Evolutionary conservation across 2,797 vertebrate species (phyloP).

Genomic region (Eremophila alpestris): DNA sequence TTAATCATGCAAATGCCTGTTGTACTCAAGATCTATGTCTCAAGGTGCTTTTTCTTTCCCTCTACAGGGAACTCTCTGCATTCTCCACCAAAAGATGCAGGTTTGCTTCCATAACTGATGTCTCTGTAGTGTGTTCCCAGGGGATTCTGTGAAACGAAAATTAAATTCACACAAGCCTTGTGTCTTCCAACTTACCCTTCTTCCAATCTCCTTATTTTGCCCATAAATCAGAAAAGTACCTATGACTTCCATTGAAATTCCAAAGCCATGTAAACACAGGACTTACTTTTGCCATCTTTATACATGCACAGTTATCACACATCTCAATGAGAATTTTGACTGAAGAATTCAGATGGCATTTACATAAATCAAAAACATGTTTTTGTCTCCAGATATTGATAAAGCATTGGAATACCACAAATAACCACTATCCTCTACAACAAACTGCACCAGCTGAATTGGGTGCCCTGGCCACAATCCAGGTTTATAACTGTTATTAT

Average conservation of each 20-base stretch:
- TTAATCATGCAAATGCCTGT: neutral
- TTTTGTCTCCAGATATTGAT: neutral
- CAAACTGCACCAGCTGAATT: neutral
- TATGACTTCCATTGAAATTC: neutral
- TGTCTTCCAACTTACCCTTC: neutral
- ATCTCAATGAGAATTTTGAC: conserved; percentile 6
- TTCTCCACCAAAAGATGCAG: neutral
- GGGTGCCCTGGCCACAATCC: conserved; percentile 20
- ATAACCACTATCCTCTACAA: neutral
- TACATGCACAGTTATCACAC: neutral
- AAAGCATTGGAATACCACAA: neutral
- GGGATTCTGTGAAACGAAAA: neutral
- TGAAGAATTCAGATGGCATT: neutral
- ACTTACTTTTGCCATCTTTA: neutral
- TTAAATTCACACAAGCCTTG: neutral
- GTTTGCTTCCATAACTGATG: neutral
- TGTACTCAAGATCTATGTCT: neutral
- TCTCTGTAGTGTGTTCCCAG: neutral
- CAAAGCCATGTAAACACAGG: neutral
- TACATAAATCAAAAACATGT: neutral
- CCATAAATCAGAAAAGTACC: neutral
- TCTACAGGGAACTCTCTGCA: neutral
- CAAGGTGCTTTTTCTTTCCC: neutral
- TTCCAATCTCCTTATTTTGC: neutral
- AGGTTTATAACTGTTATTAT: conserved; percentile 31